These are phyloP conservation scores for Drosophila nigromelanica DNA, from an alignment of 1,140 invertebrate genomes.

Conservation along the genomic window DNA sequence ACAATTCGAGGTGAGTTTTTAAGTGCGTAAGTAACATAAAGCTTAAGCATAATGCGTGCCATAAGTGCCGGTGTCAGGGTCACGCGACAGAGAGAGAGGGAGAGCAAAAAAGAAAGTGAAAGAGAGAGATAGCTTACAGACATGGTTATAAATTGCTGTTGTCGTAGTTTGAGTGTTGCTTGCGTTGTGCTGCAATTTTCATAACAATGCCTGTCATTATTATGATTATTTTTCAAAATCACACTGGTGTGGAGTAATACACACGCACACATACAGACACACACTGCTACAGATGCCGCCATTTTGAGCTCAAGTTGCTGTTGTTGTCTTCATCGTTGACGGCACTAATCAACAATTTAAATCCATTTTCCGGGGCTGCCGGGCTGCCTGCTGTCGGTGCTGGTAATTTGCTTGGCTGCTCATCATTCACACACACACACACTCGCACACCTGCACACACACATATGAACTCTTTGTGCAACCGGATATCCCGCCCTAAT, in stretches of 20 bases:
- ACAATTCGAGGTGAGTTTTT: constrained; percentile 54
- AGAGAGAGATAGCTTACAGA: constrained; percentile 18
- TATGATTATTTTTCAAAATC: constrained; percentile 81
- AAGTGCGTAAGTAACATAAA: constrained; percentile 69
- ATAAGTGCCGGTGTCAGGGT: constrained; percentile 68
- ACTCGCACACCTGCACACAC: constrained; percentile 16
- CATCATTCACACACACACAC: constrained; percentile 45
- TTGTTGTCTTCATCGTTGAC: constrained; percentile 48
- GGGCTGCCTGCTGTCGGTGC: constrained; percentile 24
- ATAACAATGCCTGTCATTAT: constrained; percentile 77
- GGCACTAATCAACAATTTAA: constrained; percentile 82
- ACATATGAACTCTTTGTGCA: constrained; percentile 42
- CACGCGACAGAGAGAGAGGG: constrained; percentile 12
- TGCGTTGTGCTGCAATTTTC: constrained; percentile 60
- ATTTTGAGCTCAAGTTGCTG: constrained; percentile 36
- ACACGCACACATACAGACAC: constrained; percentile 5
- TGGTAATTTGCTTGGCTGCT: constrained; percentile 58
- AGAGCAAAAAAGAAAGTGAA: background rate
- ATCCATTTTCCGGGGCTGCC: constrained; percentile 67
- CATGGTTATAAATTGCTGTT: constrained; percentile 69
- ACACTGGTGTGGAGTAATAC: constrained; percentile 28
- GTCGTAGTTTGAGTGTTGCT: constrained; percentile 46
- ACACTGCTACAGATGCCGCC: background rate
- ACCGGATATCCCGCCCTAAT: constrained; percentile 79
- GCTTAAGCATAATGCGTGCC: constrained; percentile 75